These are phyloP conservation scores for Terebella lapidaria DNA, from an alignment of 2,888 invertebrate genomes.

Conservation along the genomic window DNA sequence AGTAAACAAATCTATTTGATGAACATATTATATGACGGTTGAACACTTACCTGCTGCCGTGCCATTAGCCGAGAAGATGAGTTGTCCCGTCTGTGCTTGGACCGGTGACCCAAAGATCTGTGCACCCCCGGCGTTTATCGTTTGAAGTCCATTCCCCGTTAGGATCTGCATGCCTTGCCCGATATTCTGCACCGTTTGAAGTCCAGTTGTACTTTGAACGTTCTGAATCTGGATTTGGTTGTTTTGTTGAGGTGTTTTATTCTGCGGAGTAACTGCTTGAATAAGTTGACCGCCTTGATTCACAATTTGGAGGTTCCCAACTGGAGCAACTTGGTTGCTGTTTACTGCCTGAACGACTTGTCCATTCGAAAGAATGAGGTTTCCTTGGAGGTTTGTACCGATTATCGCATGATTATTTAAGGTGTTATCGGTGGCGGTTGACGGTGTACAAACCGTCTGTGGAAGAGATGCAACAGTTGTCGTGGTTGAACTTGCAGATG, in stretches of 20 bases:
- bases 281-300: constrained; percentile 18
- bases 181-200: constrained; percentile 8
- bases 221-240: constrained; percentile 5
- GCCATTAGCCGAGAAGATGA: background rate
- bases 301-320: constrained; percentile 11
- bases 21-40: no score
- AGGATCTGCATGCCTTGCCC: constrained; percentile 12
- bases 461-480: constrained; percentile 2
- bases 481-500: constrained; percentile 9
- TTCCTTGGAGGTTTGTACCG: constrained; percentile 2
- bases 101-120: background rate
- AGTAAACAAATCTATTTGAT: no score
- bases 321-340: constrained; percentile 1
- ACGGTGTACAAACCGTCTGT: background rate
- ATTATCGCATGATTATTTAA: background rate
- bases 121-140: no score
- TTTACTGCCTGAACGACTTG: constrained; percentile 23
- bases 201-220: no score
- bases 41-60: background rate
- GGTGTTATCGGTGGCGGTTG: background rate
- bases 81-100: background rate
- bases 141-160: constrained; percentile 4
- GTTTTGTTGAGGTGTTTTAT: background rate
- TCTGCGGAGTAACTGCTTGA: constrained; percentile 5
- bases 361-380: constrained; percentile 23